A percentile compares a stretch with the other conserved stretches of the same genome.
Evolutionary conservation across 2,797 vertebrate species (phyloP).

Genomic region (Otolemur crassicaudatus): DNA sequence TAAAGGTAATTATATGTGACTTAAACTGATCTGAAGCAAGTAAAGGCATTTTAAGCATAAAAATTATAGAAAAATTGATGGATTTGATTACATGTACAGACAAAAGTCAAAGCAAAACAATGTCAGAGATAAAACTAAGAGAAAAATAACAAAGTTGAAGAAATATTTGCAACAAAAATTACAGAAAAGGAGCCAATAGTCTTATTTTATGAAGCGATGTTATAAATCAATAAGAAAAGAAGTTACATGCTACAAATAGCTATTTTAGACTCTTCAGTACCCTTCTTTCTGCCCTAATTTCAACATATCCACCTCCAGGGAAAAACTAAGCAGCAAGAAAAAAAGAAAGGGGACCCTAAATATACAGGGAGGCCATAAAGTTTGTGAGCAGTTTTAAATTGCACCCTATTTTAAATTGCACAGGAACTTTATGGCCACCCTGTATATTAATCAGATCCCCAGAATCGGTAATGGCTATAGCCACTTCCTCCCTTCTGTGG

Average conservation of each 20-base stretch:
- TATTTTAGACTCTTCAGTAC: not conserved
- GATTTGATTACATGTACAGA: not conserved
- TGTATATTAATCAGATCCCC: not conserved
- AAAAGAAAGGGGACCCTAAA: not conserved
- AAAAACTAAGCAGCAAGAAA: not conserved
- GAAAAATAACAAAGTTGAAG: conserved; percentile 1
- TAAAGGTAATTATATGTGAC: not conserved
- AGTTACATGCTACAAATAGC: not conserved
- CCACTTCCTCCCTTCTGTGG: not conserved
- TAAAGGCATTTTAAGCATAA: not conserved
- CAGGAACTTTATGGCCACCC: no score
- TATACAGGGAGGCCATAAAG: no score
- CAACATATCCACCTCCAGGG: not conserved
- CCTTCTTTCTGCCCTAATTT: not conserved
- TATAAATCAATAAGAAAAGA: not conserved
- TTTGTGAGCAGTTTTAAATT: no score
- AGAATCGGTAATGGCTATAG: not conserved
- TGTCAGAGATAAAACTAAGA: conserved; percentile 30
- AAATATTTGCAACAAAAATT: conserved; percentile 20
- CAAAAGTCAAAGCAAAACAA: not conserved
- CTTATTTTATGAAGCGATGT: not conserved
- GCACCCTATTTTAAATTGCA: no score
- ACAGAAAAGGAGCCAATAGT: not conserved
- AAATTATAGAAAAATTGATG: not conserved
- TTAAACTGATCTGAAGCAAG: not conserved